Conservation (phyloP, 2,888 invertebrate genomes). For the Calameuta filiformis region DNA sequence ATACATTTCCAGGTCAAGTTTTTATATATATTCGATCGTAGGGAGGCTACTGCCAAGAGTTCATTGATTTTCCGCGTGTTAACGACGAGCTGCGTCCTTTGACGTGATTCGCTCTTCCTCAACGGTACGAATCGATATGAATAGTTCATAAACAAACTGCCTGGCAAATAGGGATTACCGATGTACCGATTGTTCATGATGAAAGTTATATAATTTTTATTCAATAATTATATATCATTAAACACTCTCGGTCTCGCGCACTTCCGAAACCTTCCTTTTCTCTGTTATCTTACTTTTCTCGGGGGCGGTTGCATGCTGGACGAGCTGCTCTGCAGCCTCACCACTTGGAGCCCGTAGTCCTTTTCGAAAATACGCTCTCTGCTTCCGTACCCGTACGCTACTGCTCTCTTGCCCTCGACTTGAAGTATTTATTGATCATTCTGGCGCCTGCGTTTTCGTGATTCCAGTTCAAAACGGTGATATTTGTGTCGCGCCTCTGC, state of each 20-base stretch:
- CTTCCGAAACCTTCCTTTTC: too few species aligned
- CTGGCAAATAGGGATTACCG: too few species aligned
- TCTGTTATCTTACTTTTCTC: conserved; percentile 76
- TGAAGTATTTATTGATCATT: conserved; percentile 61
- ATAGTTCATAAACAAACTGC: too few species aligned
- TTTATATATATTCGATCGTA: conserved; percentile 29
- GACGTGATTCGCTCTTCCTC: too few species aligned
- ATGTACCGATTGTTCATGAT: too few species aligned
- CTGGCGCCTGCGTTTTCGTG: conserved; percentile 55
- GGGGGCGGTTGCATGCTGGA: conserved; percentile 85
- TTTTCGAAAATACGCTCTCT: conserved; percentile 43
- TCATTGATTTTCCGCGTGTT: conserved; percentile 45
- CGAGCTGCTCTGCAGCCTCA: conserved; percentile 55
- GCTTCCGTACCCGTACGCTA: conserved; percentile 58
- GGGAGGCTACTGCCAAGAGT: conserved; percentile 29
- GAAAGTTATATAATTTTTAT: too few species aligned
- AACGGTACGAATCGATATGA: too few species aligned
- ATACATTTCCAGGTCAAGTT: conserved; percentile 42
- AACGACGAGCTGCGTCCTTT: neutral
- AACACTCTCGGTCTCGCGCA: too few species aligned
- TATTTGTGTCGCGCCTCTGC: too few species aligned
- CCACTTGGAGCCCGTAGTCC: conserved; percentile 42
- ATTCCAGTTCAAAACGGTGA: too few species aligned
- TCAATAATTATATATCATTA: too few species aligned
- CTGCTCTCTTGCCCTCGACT: conserved; percentile 60